Evolutionary conservation across 2,888 invertebrate genomes (phyloP).

Genomic region (Cerceris rybyensis): DNA sequence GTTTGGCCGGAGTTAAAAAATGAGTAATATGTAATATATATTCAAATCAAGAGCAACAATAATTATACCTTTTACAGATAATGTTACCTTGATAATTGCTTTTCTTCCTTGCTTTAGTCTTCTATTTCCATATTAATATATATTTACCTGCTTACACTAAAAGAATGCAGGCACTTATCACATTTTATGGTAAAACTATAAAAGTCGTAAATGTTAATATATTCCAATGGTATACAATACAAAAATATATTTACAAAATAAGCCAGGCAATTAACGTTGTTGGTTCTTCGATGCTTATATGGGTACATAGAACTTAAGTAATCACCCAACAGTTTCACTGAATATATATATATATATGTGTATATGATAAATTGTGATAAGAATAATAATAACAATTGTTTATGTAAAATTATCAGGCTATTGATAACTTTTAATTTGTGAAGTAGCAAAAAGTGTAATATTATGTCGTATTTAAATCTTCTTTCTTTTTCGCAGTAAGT

Average conservation of each 20-base stretch:
- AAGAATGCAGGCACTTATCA: background rate
- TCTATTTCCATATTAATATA: background rate
- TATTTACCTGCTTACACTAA: background rate
- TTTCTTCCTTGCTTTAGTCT: background rate
- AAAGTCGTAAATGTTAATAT: slow-evolving; percentile 28
- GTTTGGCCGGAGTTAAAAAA: slow-evolving; percentile 9
- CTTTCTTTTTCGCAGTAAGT: slow-evolving; percentile 76
- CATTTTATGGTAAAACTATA: background rate
- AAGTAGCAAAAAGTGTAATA: slow-evolving; percentile 15
- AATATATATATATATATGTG: slow-evolving; percentile 3
- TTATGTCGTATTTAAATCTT: slow-evolving; percentile 63
- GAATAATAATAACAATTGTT: slow-evolving; percentile 26
- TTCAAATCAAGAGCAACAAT: slow-evolving; percentile 14
- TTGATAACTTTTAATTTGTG: slow-evolving; percentile 25
- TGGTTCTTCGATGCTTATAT: slow-evolving; percentile 12
- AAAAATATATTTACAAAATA: slow-evolving; percentile 55
- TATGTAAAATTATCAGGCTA: slow-evolving; percentile 28
- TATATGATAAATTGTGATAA: slow-evolving; percentile 27
- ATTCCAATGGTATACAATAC: slow-evolving; percentile 21
- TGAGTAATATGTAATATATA: background rate
- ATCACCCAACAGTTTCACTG: slow-evolving; percentile 13
- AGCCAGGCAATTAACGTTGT: slow-evolving; percentile 20
- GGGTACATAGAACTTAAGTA: slow-evolving; percentile 18
- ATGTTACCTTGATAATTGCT: slow-evolving; percentile 3
- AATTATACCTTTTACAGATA: slow-evolving; percentile 25